Base-by-base conservation (phyloP, 2,888 invertebrate genomes). In the Drosophila pseudotalamancana region DNA sequence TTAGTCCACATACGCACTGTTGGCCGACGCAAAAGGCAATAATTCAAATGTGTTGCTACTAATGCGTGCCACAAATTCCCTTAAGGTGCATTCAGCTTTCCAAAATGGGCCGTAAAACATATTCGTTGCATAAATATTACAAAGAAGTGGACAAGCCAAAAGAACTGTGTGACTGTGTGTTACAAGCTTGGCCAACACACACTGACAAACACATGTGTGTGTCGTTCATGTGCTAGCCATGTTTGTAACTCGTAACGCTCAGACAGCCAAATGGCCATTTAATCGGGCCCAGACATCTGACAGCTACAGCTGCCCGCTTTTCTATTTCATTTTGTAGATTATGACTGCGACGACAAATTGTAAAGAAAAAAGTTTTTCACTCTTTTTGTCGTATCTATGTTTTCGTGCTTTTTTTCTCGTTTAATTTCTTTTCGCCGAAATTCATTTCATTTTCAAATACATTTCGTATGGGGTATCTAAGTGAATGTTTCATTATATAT, bases 41-140 rank as follows among this genome's bases (percentile, higher is more conserved):
- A 73, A 73, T 68, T 76, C 62, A 70, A 82, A 81, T 78, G 69
- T 70, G 66, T 53, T 65, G 45, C 56, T 56, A 64, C 19, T 37
- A 71, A 76, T 68, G 49, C 39, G 37, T 43, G 39, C 53, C 63
- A 45, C 60, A 72, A n/a, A 84, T 73, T 82, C 82, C 84, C 82
- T 53, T 56, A 73, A 63, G 69, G 61, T 55, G 75, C 67, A 75
- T 76, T 75, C 12, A 6, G 37, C 23, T 69, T 63, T 48, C 56
- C 62, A 39, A 66, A 80, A 70, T 68, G 72, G 40, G 40, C 46
- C 57, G 70, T 77, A 75, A 83, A 80, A 66, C 75, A 63, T 32
- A 43, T 57, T 49, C 57, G 21, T 31, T 29, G 55, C 60, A 56
- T 49, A 53, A 43, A 50, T 61, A 37, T 37, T 43, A 32, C n/a